Conservation (phyloP, 2,797 vertebrate genomes). For the Coluber constrictor region DNA sequence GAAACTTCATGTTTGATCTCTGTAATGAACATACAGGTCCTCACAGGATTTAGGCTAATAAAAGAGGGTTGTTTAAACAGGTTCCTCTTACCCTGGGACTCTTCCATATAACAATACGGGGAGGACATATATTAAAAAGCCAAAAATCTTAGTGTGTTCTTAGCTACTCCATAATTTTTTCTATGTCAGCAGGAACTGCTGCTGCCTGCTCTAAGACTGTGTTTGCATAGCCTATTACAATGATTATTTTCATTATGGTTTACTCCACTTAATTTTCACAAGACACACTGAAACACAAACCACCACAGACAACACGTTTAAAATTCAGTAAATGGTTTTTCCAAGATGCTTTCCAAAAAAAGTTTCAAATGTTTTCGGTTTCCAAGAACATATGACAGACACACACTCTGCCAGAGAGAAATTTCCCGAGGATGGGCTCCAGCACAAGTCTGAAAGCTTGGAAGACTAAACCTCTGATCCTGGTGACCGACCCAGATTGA, state of each 20-base stretch:
- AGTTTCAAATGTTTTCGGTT: neutral
- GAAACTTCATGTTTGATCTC: neutral
- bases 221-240: neutral
- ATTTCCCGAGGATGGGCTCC: no score
- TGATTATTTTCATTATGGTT: neutral
- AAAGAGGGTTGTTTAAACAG: neutral
- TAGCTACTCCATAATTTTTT: neutral
- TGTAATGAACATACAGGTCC: neutral
- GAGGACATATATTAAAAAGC: neutral
- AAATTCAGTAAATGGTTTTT: neutral
- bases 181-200: neutral
- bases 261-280: neutral
- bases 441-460: no score
- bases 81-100: neutral
- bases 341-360: neutral
- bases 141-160: neutral
- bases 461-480: no score
- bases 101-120: neutral
- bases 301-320: neutral
- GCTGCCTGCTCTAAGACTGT: neutral
- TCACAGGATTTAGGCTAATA: neutral
- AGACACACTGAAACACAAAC: neutral
- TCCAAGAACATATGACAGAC: neutral
- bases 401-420: no score
- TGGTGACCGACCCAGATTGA: neutral